Percentiles rank a stretch among this genome's conserved stretches.
phyloP scores from a whole-genome alignment of 2,888 invertebrate species.

The Hoplodrina ambigua region DNA sequence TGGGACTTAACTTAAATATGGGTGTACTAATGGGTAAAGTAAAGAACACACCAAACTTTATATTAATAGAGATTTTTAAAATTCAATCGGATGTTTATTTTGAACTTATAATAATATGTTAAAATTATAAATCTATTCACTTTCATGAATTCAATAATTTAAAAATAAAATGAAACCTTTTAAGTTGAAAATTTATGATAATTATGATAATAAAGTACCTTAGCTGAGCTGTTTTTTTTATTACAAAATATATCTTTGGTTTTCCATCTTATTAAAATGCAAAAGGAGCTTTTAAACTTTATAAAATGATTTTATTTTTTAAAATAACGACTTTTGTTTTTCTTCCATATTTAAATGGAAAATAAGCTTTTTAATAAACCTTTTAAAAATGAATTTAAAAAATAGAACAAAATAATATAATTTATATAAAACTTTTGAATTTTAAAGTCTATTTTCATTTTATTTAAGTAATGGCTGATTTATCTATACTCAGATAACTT shows the following conservation, averaged over 20 bases:
- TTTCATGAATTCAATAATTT: slow-evolving; percentile 31
- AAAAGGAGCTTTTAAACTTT: not conserved
- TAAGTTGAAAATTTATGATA: slow-evolving; percentile 8
- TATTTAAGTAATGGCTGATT: no score
- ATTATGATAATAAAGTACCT: not conserved
- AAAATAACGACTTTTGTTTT: no score
- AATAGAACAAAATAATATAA: no score
- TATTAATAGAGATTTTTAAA: slow-evolving; percentile 1
- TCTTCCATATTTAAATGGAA: not conserved
- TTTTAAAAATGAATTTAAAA: no score
- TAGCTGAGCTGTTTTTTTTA: not conserved
- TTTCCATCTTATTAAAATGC: not conserved
- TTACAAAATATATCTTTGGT: no score
- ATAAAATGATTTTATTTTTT: no score
- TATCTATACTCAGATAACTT: no score
- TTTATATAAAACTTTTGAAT: no score
- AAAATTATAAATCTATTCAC: slow-evolving; percentile 5
- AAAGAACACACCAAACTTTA: no score
- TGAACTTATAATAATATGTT: not conserved
- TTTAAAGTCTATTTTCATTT: no score
- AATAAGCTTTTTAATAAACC: not conserved
- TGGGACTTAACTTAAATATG: no score
- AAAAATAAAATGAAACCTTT: slow-evolving; percentile 25
- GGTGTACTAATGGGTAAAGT: no score
- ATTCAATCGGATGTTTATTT: not conserved